These are phyloP conservation scores for Characodon lateralis DNA, from an alignment of 2,797 vertebrate species.

Conservation along the genomic window DNA sequence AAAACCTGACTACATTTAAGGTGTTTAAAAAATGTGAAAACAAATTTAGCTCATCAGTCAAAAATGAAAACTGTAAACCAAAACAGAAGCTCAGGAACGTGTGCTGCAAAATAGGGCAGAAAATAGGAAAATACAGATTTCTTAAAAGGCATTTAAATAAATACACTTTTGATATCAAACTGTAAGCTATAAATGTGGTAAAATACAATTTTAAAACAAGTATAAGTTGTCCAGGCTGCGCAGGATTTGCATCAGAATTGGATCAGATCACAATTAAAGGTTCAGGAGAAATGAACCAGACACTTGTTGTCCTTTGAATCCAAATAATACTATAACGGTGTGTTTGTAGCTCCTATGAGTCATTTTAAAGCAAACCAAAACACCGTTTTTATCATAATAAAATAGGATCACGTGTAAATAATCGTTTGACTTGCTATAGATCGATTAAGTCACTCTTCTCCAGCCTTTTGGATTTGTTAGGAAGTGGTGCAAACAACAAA, in stretches of 20 bases:
- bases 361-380: background rate
- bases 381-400: background rate
- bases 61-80: constrained; percentile 35
- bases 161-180: background rate
- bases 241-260: background rate
- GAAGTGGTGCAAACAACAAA: constrained; percentile 25
- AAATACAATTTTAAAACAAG: constrained; percentile 10
- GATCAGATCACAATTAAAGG: background rate
- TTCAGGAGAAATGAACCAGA: constrained; percentile 1
- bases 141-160: too few species aligned
- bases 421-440: background rate
- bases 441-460: background rate
- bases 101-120: constrained; percentile 20
- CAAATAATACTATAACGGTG: constrained; percentile 13
- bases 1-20: constrained; percentile 22
- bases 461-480: background rate
- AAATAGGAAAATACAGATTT: constrained; percentile 19
- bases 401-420: constrained; percentile 26
- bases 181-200: background rate
- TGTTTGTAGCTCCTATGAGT: background rate
- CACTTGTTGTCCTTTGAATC: constrained; percentile 10
- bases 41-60: constrained; percentile 17
- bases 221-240: background rate
- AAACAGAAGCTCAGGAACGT: constrained; percentile 14
- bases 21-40: background rate